Evolutionary conservation across 2,797 vertebrate species (phyloP), one percentile per base, ranked within the genome.

Genomic region (Florisuga fusca): DNA sequence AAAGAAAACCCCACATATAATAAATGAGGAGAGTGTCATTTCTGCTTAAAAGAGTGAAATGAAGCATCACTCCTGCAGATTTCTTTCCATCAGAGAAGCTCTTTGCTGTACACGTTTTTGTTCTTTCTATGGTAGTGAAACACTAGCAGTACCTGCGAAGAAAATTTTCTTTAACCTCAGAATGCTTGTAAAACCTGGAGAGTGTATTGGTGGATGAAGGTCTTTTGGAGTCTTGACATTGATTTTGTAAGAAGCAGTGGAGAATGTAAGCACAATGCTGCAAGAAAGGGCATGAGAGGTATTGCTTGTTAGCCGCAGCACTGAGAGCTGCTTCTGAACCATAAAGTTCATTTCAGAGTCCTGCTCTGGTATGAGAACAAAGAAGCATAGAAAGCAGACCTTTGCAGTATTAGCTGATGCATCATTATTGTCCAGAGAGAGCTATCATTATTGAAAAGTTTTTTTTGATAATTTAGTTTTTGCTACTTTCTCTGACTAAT

Each of bases 161-260:
- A 96, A 95, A 94, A 92, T 96, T 97, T 97, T 95, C 86, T 81
- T 94, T 90, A 91, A 62, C 66, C 79, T 95, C 84, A 79, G 74
- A 85, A 51, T 94, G 79, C 87, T 91, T 91, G 87, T 94, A 96
- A 97, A 95, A 87, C 61, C 82, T 87, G 48, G 57, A 91, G 57
- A 95, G 15, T 78, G 87, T 86, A 89, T 93, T 97, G 97, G 97
- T 89, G 74, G 61, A 97, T 97, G 89, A 94, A 95, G 83, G 80
- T 89, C 77, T 93, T 93, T 91, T 66, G 53, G 74, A 97, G 78
- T 54, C 73, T 91, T 97, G 96, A 93, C 90, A 95, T 92, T 92
- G 67, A 54, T 87, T 95, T 90, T 95, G 72, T 84, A 84, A 83
- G 75, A 96, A 91, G 76, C 75, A 78, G 58, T 33, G 41, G 91